Evolutionary conservation across 2,113 vertebrate species (phyloP).

Genomic region (Campylomormyrus numenius): DNA sequence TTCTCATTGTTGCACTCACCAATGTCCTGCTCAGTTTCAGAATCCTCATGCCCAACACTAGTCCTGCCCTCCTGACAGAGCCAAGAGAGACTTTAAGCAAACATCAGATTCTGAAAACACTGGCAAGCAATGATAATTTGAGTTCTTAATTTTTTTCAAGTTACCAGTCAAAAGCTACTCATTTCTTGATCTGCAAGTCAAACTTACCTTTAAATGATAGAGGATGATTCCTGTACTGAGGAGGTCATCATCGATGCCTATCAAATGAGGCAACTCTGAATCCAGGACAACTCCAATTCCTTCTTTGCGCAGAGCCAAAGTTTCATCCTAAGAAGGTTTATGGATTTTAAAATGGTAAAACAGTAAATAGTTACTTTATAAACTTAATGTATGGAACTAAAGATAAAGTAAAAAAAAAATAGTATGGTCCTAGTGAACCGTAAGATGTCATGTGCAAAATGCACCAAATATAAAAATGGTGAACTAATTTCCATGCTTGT

Average conservation of each 20-base stretch:
- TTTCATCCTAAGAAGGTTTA: constrained; percentile 74
- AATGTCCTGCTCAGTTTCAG: constrained; percentile 81
- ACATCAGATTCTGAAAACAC: neutral
- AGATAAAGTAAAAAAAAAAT: neutral
- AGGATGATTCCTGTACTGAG: constrained; percentile 97
- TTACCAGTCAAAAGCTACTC: neutral
- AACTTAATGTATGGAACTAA: neutral
- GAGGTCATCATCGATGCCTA: constrained; percentile 95
- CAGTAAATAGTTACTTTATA: neutral
- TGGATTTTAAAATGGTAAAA: neutral
- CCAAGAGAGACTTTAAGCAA: constrained; percentile 1
- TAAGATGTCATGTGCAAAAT: neutral
- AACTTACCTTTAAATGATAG: constrained; percentile 87
- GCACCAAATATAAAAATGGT: neutral
- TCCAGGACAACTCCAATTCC: constrained; percentile 92
- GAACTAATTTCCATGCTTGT: neutral
- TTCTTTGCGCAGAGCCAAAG: constrained; percentile 89
- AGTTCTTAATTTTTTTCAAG: neutral
- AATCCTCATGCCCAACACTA: constrained; percentile 83
- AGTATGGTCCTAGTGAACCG: neutral
- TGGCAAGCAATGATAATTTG: neutral
- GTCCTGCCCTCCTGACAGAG: constrained; percentile 81
- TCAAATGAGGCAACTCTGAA: constrained; percentile 90
- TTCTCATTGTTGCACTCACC: constrained; percentile 59
- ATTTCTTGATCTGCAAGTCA: neutral